Evolutionary conservation across 2,888 invertebrate species (phyloP).

Genomic region (Scaptomyza flava): DNA sequence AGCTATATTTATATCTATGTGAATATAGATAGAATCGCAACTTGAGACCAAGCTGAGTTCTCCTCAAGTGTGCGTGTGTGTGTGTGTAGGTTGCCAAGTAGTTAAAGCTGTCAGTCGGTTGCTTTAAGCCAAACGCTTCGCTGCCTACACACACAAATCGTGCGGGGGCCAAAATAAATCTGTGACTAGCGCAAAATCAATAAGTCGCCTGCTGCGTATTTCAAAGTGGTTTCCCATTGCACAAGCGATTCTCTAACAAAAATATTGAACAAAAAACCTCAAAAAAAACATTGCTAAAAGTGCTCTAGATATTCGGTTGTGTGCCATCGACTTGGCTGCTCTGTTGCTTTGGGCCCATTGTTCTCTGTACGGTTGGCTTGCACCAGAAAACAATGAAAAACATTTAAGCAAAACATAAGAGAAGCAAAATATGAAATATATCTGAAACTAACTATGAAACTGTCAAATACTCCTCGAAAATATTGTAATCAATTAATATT

Average conservation of each 20-base stretch:
- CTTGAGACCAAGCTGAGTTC: conserved; percentile 41
- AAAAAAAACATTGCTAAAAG: conserved; percentile 45
- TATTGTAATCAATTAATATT: too few relatives aligned
- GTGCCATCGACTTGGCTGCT: conserved; percentile 55
- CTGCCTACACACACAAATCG: conserved; percentile 16
- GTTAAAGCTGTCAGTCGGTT: conserved; percentile 55
- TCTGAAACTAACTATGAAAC: conserved; percentile 13
- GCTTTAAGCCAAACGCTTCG: conserved; percentile 46
- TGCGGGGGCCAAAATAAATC: conserved; percentile 54
- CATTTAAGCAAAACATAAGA: conserved; percentile 34
- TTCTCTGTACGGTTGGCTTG: conserved; percentile 38
- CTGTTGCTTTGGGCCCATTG: conserved; percentile 59
- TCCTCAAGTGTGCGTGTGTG: conserved; percentile 10
- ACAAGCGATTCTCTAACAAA: conserved; percentile 31
- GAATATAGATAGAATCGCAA: conserved; percentile 30
- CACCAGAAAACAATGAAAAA: conserved; percentile 50
- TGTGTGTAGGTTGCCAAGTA: conserved; percentile 16
- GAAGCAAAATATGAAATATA: not conserved
- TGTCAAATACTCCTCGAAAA: conserved; percentile 1
- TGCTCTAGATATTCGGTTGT: conserved; percentile 15
- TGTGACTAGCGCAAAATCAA: conserved; percentile 71
- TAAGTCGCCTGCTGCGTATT: conserved; percentile 43
- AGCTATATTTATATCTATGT: conserved; percentile 26
- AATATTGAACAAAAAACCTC: conserved; percentile 30
- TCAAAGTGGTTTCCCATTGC: conserved; percentile 65